Base-by-base conservation (phyloP, 2,797 vertebrate genomes). In the Sus cebifrons region DNA sequence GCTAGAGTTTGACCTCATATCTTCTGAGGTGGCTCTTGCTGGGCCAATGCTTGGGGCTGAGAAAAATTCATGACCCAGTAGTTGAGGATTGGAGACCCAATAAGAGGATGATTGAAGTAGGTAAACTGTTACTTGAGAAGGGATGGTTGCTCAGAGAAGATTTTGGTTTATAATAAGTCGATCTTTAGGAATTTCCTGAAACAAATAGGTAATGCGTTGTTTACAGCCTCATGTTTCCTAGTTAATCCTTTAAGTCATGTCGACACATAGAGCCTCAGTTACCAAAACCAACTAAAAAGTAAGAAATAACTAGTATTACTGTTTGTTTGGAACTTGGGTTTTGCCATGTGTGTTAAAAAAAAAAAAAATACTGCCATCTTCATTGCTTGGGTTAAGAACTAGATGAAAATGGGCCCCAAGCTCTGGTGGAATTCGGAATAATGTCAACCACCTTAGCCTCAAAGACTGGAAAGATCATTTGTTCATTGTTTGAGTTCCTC, bases 121-220 rank as follows among this genome's bases (percentile, higher is more conserved):
- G 5, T 21, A 70, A 65, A 36, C 10, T 25, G 5, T 65, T 74
- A 54, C 36, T 71, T 83, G 17, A 23, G 49, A 95, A 60, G 9
- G 36, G 7, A 20, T 68, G 4, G 13, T 82, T 92, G 5, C 6
- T 78, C 14, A 54, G 25, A 93, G 13, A 79, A 89, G 7, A 58
- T 54, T 54, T 7, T 74, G 27, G 9, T n/a, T 70, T 56, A 84
- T 2, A 25, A 5, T 89, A 56, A 86, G 36, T 32, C 62, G 1
- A 54, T 64, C 14, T 44, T 27, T 36, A 29, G 81, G 25, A 62
- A 79, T 86, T 84, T 89, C n/a, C 49, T n/a, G 21, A 87, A 95
- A 70, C 44, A 92, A 89, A 36, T 4, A 58, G 56, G 17, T 27
- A 20, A 21, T 44, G 21, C 65, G 16, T 90, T 81, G 27, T 6